A percentile compares a stretch with the other conserved stretches of the same genome.
phyloP scores from a whole-genome alignment of 2,797 vertebrate genomes.

The Acanthis flammea region DNA sequence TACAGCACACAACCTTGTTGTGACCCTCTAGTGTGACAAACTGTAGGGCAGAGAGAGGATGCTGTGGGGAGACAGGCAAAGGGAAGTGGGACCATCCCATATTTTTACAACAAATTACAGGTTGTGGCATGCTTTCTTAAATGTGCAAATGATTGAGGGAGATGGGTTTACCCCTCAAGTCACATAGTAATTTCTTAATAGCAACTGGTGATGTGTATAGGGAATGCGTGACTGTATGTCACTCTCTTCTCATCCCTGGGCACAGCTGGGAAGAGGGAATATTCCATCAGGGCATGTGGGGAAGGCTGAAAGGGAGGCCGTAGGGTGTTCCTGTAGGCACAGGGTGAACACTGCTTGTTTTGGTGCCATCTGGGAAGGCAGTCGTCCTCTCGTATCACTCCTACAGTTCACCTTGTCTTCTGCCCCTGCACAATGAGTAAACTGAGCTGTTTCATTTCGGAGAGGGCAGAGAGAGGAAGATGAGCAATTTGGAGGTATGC shows the following conservation, averaged over 20 bases:
- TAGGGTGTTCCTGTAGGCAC: neutral
- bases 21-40: neutral
- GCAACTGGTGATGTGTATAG: neutral
- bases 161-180: neutral
- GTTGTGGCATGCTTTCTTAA: neutral
- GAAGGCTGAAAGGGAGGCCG: neutral
- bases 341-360: neutral
- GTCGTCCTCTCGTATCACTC: neutral
- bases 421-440: neutral
- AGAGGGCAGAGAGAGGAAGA: neutral
- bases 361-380: neutral
- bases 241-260: neutral
- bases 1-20: neutral
- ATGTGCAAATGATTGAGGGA: neutral
- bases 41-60: neutral
- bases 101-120: neutral
- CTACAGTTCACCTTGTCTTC: neutral
- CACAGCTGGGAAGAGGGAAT: neutral
- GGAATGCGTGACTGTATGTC: neutral
- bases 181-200: neutral
- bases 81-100: neutral
- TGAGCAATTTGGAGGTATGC: neutral
- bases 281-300: neutral
- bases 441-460: neutral
- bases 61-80: neutral